Percentiles rank a stretch among this genome's conserved stretches.
phyloP scores from a whole-genome alignment of 1,140 invertebrate species.

The Ceratoteleas bidentatus region DNA sequence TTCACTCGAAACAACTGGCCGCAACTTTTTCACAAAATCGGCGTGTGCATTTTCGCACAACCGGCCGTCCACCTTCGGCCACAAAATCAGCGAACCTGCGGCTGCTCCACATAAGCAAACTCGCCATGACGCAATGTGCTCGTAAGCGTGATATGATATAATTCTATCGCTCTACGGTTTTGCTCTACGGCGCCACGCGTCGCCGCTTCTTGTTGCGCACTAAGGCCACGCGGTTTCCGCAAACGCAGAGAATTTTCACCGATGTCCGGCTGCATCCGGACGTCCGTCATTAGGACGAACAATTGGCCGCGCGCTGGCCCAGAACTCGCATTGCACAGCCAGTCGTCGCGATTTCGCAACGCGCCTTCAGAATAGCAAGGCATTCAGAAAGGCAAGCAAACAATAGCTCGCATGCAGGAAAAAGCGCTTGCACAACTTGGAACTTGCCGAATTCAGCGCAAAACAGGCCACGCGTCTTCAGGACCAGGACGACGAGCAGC shows the following conservation, averaged over 20 bases:
- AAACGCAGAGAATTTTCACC: conserved; percentile 1
- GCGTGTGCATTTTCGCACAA: conserved; percentile 42
- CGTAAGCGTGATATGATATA: conserved; percentile 55
- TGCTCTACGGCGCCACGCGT: conserved; percentile 16
- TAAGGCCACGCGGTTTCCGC: conserved; percentile 4
- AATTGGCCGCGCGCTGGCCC: conserved; percentile 8
- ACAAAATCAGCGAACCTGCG: conserved; percentile 37
- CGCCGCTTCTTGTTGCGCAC: conserved; percentile 5
- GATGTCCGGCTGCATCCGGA: conserved; percentile 50
- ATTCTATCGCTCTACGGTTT: conserved; percentile 42
- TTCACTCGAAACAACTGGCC: conserved; percentile 57
- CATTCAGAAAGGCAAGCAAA: no score
- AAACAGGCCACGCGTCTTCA: conserved; percentile 20
- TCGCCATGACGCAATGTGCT: conserved; percentile 30
- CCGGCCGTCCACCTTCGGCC: conserved; percentile 8
- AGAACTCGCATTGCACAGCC: neutral
- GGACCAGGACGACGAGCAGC: conserved; percentile 19
- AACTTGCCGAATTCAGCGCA: conserved; percentile 72
- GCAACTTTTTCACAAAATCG: conserved; percentile 59
- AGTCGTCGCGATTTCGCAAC: conserved; percentile 5
- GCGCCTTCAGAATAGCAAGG: no score
- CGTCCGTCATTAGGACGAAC: conserved; percentile 13
- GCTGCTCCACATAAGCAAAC: conserved; percentile 19
- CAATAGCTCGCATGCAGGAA: no score
- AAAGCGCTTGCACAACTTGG: neutral